Evolutionary conservation across 2,113 vertebrate genomes (phyloP).

Genomic region (Dissostichus mawsoni): DNA sequence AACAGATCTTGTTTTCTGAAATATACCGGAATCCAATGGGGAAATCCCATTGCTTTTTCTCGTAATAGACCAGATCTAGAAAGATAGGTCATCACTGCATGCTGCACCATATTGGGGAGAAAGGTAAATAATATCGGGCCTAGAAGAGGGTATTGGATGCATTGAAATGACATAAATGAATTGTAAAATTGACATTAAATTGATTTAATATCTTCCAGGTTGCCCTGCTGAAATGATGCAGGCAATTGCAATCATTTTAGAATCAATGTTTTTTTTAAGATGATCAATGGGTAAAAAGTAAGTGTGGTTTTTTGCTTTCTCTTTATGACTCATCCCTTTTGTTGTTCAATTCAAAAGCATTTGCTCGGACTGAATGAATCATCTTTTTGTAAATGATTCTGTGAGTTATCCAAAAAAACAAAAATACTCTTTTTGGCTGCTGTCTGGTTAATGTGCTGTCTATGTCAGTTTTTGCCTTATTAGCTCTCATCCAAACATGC

Average conservation of each 20-base stretch:
- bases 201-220: background rate
- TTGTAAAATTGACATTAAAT: background rate
- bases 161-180: background rate
- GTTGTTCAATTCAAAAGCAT: background rate
- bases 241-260: background rate
- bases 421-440: background rate
- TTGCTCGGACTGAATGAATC: background rate
- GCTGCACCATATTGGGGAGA: background rate
- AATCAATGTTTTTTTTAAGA: background rate
- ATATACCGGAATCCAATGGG: too few relatives aligned
- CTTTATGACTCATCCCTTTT: background rate
- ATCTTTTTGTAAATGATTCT: background rate
- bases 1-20: too few relatives aligned
- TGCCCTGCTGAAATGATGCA: background rate
- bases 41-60: too few relatives aligned
- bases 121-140: background rate
- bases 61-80: too few relatives aligned
- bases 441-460: background rate
- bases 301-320: background rate
- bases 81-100: too few relatives aligned
- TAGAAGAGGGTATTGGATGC: background rate
- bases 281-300: background rate
- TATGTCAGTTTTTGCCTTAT: background rate
- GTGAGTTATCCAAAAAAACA: background rate
- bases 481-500: background rate